These are phyloP conservation scores for Python bivittatus DNA, from an alignment of 2,113 vertebrate species.

Conservation along the genomic window DNA sequence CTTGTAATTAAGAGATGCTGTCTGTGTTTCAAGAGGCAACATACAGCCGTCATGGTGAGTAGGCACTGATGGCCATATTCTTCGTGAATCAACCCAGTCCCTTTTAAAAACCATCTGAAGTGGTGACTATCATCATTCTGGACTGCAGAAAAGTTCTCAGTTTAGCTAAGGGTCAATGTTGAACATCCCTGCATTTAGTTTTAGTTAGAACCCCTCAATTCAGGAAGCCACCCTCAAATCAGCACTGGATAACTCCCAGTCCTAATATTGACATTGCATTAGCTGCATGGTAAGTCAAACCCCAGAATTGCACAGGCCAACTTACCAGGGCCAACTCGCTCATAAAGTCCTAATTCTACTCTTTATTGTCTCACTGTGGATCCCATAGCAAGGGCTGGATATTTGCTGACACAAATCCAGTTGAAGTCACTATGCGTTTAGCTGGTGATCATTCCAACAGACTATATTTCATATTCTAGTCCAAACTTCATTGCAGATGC, in stretches of 20 bases:
- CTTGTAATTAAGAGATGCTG: no score
- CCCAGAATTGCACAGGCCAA: neutral
- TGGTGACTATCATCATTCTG: neutral
- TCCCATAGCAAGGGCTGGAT: neutral
- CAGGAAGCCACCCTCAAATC: neutral
- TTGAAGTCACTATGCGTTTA: neutral
- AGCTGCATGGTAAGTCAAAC: neutral
- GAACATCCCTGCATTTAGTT: neutral
- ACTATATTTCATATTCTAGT: constrained; percentile 29
- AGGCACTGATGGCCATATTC: neutral
- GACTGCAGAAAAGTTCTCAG: neutral
- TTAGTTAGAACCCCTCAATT: neutral
- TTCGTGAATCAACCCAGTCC: neutral
- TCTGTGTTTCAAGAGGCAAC: no score
- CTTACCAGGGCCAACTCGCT: neutral
- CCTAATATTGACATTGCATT: neutral
- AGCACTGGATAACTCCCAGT: neutral
- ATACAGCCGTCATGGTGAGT: no score
- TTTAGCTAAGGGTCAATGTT: neutral
- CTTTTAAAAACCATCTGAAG: neutral
- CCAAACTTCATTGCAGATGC: constrained; percentile 40
- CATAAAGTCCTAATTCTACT: no score
- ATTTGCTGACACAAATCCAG: neutral
- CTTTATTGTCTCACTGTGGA: neutral
- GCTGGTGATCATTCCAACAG: neutral